Conservation (phyloP, 1,140 invertebrate species). For the Brachionus plicatilis region DNA sequence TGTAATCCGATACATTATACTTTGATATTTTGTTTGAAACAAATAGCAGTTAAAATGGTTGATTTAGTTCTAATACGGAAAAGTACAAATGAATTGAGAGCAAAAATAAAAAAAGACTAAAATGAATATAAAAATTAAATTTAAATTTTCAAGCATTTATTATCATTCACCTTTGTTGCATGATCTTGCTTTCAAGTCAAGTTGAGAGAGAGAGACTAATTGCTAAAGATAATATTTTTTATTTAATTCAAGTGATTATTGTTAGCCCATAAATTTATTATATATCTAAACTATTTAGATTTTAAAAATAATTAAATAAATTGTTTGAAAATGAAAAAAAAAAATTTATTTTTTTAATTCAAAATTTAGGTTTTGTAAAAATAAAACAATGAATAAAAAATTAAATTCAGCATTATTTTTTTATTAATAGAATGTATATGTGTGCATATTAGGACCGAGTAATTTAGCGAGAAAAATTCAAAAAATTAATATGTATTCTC, state of each 20-base stretch:
- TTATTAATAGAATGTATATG: not conserved
- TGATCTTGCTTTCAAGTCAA: slow-evolving; percentile 1
- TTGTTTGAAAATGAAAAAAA: not conserved
- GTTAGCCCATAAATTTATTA: not conserved
- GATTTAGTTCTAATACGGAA: not conserved
- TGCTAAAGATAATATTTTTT: not conserved
- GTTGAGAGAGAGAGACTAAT: not conserved
- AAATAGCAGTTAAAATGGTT: not conserved
- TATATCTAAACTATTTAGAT: not conserved
- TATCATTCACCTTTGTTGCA: slow-evolving; percentile 29
- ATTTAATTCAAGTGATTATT: slow-evolving; percentile 30
- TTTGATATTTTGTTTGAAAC: not conserved
- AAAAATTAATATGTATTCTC: slow-evolving; percentile 3
- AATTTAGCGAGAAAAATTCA: slow-evolving; percentile 19
- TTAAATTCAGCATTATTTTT: slow-evolving; percentile 7
- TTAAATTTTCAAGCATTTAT: not conserved
- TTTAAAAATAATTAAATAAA: not conserved
- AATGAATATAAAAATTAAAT: not conserved
- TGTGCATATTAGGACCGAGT: not conserved
- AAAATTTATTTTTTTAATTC: not conserved
- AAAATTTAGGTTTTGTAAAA: not conserved
- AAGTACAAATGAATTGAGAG: not conserved
- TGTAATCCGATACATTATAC: slow-evolving; percentile 5
- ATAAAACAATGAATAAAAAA: not conserved
- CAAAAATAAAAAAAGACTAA: not conserved